A percentile compares a stretch with the other conserved stretches of the same genome.
Evolutionary conservation across 2,113 vertebrate genomes (phyloP).

Genomic region (Eublepharis macularius): DNA sequence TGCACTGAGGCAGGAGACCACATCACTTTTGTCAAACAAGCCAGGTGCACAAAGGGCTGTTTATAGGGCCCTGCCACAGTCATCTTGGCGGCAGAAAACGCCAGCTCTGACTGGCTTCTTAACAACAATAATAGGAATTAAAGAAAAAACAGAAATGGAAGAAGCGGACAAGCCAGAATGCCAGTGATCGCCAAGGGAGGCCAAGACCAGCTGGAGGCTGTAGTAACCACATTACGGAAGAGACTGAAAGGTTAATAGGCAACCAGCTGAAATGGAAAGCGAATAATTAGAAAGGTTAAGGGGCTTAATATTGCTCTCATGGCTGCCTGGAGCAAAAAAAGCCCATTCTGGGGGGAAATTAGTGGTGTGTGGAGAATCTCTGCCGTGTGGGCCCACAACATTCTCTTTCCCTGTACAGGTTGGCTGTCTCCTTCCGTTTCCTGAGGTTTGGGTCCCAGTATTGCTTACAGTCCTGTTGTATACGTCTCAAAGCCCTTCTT

Average conservation of each 20-base stretch:
- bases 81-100: conserved; percentile 31
- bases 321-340: conserved; percentile 57
- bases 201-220: conserved; percentile 55
- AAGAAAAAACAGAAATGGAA: background rate
- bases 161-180: conserved; percentile 43
- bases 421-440: background rate
- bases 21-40: conserved; percentile 61
- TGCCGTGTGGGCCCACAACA: background rate
- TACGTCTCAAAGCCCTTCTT: too few relatives aligned
- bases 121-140: conserved; percentile 55
- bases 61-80: conserved; percentile 46
- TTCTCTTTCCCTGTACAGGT: background rate
- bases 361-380: conserved; percentile 28
- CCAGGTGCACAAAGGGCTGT: conserved; percentile 48
- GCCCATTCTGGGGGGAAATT: conserved; percentile 58
- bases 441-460: background rate
- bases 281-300: conserved; percentile 72
- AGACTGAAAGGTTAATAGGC: conserved; percentile 73
- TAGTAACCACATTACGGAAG: conserved; percentile 67
- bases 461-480: too few relatives aligned
- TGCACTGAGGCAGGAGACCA: conserved; percentile 22
- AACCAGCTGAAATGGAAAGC: conserved; percentile 65
- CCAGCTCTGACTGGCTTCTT: conserved; percentile 43
- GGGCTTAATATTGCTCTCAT: conserved; percentile 72
- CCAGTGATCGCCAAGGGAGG: conserved; percentile 57